Base-by-base conservation (phyloP, 2,113 vertebrate genomes). In the Prolemur simus region DNA sequence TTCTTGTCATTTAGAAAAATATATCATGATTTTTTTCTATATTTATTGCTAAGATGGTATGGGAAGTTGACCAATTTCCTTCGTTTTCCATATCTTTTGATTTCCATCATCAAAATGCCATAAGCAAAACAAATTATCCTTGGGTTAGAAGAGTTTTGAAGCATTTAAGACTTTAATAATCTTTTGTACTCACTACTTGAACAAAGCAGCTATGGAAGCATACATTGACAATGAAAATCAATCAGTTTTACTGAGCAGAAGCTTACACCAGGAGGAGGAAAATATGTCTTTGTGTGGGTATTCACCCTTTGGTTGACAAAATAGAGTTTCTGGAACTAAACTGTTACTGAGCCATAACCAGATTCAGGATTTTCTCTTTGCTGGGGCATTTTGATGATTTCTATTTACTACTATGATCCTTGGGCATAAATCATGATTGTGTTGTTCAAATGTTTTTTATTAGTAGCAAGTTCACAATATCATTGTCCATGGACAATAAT, bases 361-460 rank as follows among this genome's bases (percentile, higher is more conserved):
- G n/a, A 89, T n/a, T 45, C 45, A 85, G 49, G 27, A 17, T 56
- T 86, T 73, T 69, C 42, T 93, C 23, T 87, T 58, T 29, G 17
- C 18, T 64, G 17, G 23, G 47, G 1, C 18, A 23, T 93, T 90
- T 8, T 54, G 47, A 54, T 29, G 29, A 73, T 81, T 58, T 94
- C 52, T 58, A 8, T 64, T 91, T 93, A 74, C 15, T 52, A 17
- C 8, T 17, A 5, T 73, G 39, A 8, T 85, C 60, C 34, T 73
- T 54, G 21, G 27, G 27, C 32, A 77, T 2, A 82, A 6, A 39
- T 52, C 64, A 66, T 29, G 14, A 82, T 68, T 82, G 20, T 29
- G 17, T 39, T 96, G 69, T 87, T 96, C 21, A 84, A 87, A 13
- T 17, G 0, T 74, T 87, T 96, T 86, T 66, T 76, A 32, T 95